Base-by-base conservation (phyloP, 2,797 vertebrate genomes). In the Syndactyla subalaris region DNA sequence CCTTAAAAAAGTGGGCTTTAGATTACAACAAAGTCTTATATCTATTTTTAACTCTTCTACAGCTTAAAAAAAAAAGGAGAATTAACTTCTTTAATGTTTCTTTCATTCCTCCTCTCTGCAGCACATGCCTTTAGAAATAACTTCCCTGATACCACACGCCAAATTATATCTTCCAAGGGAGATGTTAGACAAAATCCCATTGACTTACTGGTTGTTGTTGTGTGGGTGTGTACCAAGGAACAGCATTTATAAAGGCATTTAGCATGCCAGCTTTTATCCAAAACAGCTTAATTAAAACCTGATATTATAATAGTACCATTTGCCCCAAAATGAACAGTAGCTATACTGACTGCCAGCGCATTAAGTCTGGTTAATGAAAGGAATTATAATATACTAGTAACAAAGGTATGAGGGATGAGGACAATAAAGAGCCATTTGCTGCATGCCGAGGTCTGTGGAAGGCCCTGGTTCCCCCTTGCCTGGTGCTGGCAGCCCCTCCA, bases 241-340 rank as follows among this genome's bases (percentile, higher is more conserved):
- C 57, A 80, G 85, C 45, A 94, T 90, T 93, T 95, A 29, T 62
- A 77, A 92, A 79, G 46, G 74, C 49, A 90, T 90, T 95, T 68
- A 95, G 71, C 54, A 39, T 39, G 72, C 43, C 86, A 89, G 85
- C n/a, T 91, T 95, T 93, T 85, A 89, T 87, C 84, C 54, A 57
- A 45, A 94, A 57, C 38, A 71, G 65, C 36, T 92, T 96, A 95
- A 96, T 96, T 95, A 96, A 96, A 95, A 88, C 49, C 70, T 79
- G 80, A 51, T 94, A 85, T 71, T 93, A 51, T 65, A 95, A 89
- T 9, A 80, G 80, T 29, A 89, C 65, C 43, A 54, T 84, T 96
- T 94, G 43, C 68, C 86, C 92, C 71, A 61, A 77, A 95, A 82
- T 41, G 84, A 96, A 95, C 88, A 92, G 80, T 77, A 94, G 90